Evolutionary conservation across 2,888 invertebrate genomes (phyloP).

Genomic region (Synergus itoensis): DNA sequence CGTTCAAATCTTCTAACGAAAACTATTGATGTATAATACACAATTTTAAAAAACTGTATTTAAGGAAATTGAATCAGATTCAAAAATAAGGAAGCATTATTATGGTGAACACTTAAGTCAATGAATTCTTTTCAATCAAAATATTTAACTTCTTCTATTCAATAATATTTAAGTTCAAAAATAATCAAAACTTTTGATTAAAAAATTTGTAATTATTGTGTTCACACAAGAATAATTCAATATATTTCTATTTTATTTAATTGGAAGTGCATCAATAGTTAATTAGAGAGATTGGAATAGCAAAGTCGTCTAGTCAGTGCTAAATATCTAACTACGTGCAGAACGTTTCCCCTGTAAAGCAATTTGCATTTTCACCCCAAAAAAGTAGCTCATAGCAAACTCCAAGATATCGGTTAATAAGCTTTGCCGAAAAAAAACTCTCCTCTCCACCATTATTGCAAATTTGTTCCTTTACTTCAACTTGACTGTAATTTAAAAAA

Average conservation of each 20-base stretch:
- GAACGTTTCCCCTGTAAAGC: slow-evolving; percentile 52
- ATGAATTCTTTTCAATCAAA: not conserved
- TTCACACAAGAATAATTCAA: not conserved
- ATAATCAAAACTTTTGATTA: not conserved
- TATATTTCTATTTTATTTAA: not conserved
- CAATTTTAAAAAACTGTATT: not conserved
- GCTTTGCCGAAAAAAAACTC: not conserved
- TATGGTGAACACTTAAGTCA: no score
- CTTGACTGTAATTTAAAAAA: not conserved
- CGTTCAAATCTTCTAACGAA: slow-evolving; percentile 49
- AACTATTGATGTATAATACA: slow-evolving; percentile 53
- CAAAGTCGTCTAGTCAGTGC: slow-evolving; percentile 57
- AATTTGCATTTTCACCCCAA: slow-evolving; percentile 40
- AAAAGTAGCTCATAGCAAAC: slow-evolving; percentile 38
- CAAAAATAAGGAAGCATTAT: no score
- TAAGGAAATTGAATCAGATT: not conserved
- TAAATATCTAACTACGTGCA: slow-evolving; percentile 63
- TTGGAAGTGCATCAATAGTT: slow-evolving; percentile 25
- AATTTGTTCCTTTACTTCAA: slow-evolving; percentile 3
- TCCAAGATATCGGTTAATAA: slow-evolving; percentile 36
- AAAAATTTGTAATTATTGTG: no score
- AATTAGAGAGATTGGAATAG: slow-evolving; percentile 57
- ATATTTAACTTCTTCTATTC: no score
- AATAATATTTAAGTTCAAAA: not conserved
- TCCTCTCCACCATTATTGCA: slow-evolving; percentile 34